A percentile compares a stretch with the other conserved stretches of the same genome.
These are phyloP conservation scores for Teinopalpus imperialis DNA, from an alignment of 2,888 invertebrate genomes.

Conservation along the genomic window DNA sequence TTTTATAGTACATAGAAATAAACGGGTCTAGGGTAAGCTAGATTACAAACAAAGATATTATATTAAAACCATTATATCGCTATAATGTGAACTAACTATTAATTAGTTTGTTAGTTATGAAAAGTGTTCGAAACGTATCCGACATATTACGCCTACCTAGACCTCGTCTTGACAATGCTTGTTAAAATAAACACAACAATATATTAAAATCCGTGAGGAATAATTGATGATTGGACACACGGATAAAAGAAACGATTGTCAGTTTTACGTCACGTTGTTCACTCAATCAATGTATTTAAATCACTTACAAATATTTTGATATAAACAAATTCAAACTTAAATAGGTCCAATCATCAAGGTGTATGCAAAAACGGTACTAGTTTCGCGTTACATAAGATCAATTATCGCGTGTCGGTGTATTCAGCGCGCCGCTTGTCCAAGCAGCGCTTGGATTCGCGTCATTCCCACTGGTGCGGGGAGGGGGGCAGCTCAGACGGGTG, in stretches of 20 bases:
- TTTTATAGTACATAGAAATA: slow-evolving; percentile 14
- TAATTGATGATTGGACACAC: slow-evolving; percentile 9
- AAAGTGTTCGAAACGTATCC: background rate
- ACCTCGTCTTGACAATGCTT: slow-evolving; percentile 17
- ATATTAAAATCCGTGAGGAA: background rate
- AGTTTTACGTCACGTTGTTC: slow-evolving; percentile 12
- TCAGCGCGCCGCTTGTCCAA: slow-evolving; percentile 55
- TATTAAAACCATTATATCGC: too few species aligned
- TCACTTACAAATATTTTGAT: too few species aligned
- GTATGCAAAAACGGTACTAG: slow-evolving; percentile 17
- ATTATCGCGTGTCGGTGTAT: slow-evolving; percentile 53
- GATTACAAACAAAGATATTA: background rate
- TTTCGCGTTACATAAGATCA: slow-evolving; percentile 16
- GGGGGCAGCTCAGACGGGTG: slow-evolving; percentile 99
- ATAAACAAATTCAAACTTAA: too few species aligned
- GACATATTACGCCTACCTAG: slow-evolving; percentile 3
- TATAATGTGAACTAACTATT: too few species aligned
- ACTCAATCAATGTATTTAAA: too few species aligned
- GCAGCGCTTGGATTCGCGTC: slow-evolving; percentile 81
- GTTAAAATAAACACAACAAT: slow-evolving; percentile 8
- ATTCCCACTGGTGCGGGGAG: slow-evolving; percentile 99
- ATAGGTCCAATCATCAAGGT: slow-evolving; percentile 10
- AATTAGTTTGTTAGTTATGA: too few species aligned
- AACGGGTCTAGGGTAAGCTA: slow-evolving; percentile 18
- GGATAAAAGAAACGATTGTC: background rate